These are phyloP conservation scores for Emberiza fucata DNA, from an alignment of 2,113 vertebrate genomes.

Conservation along the genomic window DNA sequence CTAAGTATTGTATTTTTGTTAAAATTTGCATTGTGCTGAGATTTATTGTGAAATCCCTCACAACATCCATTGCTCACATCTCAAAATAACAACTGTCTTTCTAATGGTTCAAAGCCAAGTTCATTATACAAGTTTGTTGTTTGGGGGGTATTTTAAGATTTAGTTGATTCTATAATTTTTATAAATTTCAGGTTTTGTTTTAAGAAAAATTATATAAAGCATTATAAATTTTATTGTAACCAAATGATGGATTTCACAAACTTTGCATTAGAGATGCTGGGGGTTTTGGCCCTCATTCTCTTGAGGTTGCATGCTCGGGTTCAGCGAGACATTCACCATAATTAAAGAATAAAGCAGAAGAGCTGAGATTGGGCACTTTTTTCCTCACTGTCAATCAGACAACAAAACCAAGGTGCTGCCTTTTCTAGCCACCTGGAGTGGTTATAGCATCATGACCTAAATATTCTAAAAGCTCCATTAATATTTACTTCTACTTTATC, in stretches of 20 bases:
- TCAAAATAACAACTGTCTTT: background rate
- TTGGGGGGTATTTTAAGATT: background rate
- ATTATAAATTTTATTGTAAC: background rate
- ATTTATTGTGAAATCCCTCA: background rate
- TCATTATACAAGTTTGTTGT: background rate
- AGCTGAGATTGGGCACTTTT: background rate
- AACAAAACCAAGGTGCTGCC: background rate
- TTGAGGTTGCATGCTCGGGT: background rate
- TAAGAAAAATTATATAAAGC: fast-evolving
- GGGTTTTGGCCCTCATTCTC: background rate
- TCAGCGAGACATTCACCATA: background rate
- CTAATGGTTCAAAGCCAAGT: background rate
- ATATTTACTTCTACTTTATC: background rate
- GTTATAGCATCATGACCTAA: background rate
- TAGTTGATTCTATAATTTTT: background rate
- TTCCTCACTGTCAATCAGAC: background rate
- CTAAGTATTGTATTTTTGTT: background rate
- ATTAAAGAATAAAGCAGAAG: background rate
- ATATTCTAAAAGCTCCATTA: background rate
- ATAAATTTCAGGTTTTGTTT: background rate
- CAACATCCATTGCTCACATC: background rate
- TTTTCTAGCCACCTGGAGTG: background rate
- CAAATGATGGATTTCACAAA: background rate
- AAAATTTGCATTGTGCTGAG: background rate
- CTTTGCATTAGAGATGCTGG: background rate